A percentile compares a stretch with the other conserved stretches of the same genome.
These are phyloP conservation scores for Armadillidium nasatum DNA, from an alignment of 1,140 invertebrate species.

Conservation along the genomic window DNA sequence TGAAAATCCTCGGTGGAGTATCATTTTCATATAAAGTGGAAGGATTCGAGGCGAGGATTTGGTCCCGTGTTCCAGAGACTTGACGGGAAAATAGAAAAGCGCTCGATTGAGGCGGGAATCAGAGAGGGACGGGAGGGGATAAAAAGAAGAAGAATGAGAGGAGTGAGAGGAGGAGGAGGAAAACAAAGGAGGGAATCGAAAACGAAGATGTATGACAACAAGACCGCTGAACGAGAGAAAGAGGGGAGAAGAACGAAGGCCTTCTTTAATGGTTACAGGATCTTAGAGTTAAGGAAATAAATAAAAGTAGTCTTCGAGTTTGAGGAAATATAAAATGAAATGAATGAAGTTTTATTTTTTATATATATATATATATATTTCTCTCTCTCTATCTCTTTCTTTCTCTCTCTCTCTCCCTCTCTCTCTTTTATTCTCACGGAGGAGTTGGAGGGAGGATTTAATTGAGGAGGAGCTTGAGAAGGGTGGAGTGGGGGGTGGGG, in stretches of 20 bases:
- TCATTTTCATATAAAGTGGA: slow-evolving; percentile 13
- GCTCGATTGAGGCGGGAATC: background rate
- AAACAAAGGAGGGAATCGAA: background rate
- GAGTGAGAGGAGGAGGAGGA: background rate
- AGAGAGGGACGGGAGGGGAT: background rate
- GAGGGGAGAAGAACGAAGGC: background rate
- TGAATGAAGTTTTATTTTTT: background rate
- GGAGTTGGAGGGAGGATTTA: too few species aligned
- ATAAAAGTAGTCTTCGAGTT: slow-evolving; percentile 1
- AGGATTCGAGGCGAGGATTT: slow-evolving; percentile 8
- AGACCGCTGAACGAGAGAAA: background rate
- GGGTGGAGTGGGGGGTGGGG: too few species aligned
- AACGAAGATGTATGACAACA: slow-evolving; percentile 4
- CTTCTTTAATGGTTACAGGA: slow-evolving; percentile 7
- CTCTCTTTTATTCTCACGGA: background rate
- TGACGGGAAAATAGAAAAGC: slow-evolving; percentile 9
- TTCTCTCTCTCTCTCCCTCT: background rate
- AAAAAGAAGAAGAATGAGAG: background rate
- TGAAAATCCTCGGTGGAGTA: slow-evolving; percentile 9
- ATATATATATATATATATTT: background rate
- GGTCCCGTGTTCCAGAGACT: slow-evolving; percentile 4
- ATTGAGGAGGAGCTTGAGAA: too few species aligned
- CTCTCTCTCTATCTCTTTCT: background rate
- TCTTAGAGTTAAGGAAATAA: slow-evolving; percentile 6
- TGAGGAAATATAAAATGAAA: slow-evolving; percentile 14